phyloP scores from a whole-genome alignment of 2,113 vertebrate genomes.

The Thermophis baileyi region DNA sequence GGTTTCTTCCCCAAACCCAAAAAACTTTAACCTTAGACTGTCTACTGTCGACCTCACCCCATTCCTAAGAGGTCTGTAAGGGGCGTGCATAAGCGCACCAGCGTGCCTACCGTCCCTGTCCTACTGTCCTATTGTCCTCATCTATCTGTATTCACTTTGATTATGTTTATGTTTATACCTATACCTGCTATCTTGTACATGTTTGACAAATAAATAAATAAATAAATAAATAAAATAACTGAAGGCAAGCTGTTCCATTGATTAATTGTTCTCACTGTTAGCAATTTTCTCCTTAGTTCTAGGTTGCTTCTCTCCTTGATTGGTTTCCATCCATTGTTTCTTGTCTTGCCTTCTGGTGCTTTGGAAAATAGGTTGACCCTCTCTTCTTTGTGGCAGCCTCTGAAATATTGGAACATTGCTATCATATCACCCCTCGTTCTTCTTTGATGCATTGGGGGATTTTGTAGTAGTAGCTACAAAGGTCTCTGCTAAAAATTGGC shows the following conservation, averaged over 20 bases:
- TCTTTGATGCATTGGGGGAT: not conserved
- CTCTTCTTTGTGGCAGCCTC: not conserved
- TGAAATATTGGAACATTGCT: not conserved
- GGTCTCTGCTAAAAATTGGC: not conserved
- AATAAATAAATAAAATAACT: too few species aligned
- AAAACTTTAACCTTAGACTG: too few species aligned
- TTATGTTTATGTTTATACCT: too few species aligned
- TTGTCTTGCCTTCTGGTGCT: not conserved
- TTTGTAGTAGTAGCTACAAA: not conserved
- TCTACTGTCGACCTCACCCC: too few species aligned
- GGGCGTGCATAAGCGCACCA: too few species aligned
- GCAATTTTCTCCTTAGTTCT: not conserved
- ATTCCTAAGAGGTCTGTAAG: too few species aligned
- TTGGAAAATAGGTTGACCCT: not conserved
- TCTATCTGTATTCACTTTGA: too few species aligned
- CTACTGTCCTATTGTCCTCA: too few species aligned
- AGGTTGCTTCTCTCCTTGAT: not conserved
- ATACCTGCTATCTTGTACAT: too few species aligned
- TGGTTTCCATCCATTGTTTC: not conserved
- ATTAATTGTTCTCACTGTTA: not conserved
- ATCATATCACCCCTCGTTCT: not conserved
- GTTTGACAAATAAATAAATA: too few species aligned
- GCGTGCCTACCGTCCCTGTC: too few species aligned
- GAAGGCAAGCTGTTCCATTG: not conserved
- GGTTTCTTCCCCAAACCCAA: too few species aligned